Evolutionary conservation across 2,797 vertebrate species (phyloP), one percentile per base, ranked within the genome.

Genomic region (Darevskia mixta): DNA sequence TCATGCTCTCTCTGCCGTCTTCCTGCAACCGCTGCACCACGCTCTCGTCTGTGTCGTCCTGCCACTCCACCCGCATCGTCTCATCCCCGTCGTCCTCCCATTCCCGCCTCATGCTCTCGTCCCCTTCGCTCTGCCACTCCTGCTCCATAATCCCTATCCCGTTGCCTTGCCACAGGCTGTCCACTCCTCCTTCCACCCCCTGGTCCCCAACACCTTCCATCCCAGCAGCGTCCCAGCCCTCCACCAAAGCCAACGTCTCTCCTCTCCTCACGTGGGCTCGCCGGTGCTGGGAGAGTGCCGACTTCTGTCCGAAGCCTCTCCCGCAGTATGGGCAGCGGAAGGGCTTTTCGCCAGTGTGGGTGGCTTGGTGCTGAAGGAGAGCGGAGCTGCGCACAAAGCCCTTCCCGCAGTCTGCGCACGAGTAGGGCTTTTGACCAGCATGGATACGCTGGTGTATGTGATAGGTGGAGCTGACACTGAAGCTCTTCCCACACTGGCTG

Each of bases 301-400:
- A 94, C 8, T 89, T 94, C 88, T 94, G 95, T 55, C 85, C 94
- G 85, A 96, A 95, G 45, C 81, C 91, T 64, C 87, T 95, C 41
- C 94, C 93, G 13, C 95, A 96, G 7, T 92, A 94, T 15, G 73
- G 41, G 67, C 94, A 95, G 0, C 79, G 88, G 11, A 93, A 95
- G 35, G 94, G 93, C 66, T 93, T 95, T 89, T 96, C 96, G 38
- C 93, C 94, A 0, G 93, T 90, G 88, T 95, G 96, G 9, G 82
- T 90, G 71, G 91, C 90, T 81, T 83, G 93, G 73, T 95, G 96
- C 49, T 96, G 95, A 67, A 95, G 90, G 75, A 96, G 93, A 69
- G 95, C 93, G 0, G 95, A 95, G 45, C 95, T 96, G 45, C 95
- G 95, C 91, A 94, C 92, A 80, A 96, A 95, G 32, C 91, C 93